Evolutionary conservation across 2,797 vertebrate genomes (phyloP), one percentile per base, ranked within the genome.

Genomic region (Mionectes olivaceus): DNA sequence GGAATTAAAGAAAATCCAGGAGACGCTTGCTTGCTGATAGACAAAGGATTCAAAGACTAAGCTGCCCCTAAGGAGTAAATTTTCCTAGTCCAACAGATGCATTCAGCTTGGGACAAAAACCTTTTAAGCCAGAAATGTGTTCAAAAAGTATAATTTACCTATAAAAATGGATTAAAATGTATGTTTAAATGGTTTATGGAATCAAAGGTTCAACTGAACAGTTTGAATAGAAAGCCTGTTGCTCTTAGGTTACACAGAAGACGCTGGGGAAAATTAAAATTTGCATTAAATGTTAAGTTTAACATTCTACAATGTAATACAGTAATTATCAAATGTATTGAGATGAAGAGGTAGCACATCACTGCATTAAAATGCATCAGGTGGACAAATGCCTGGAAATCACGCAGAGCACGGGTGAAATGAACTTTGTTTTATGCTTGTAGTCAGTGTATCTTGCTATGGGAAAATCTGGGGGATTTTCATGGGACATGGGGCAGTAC

Each of bases 1-100:
- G 7, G 56, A 94, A 84, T 84, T 90, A 44, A 81, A 60, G 41
- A 75, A 63, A 82, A 90, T 90, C 33, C 68, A 85, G 24, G 41
- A 87, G 19, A 49, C 10, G 46, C 11, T 35, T 79, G 9, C 17
- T 69, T 80, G 14, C 32, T 64, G 56, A 77, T 33, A 71, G 33
- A 35, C 10, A 76, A 65, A 82, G 12, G 11, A 64, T 82, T 95
- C 67, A 70, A 60, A 77, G 43, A 55, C 13, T 63, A 41, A 87
- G 6, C 5, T 82, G 12, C 11, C 18, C 27, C 19, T 47, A 73
- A 77, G 8, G 53, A 80, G 18, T 24, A 2, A 74, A 49, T 87
- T 85, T 93, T 74, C 19, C 10, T 74, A 23, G 19, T 3, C 14
- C 27, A 19, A 32, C 2, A 83, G 32, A 47, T 10, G 5, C 6